phyloP scores from a whole-genome alignment of 2,888 invertebrate species.

The Corbicula japonica region DNA sequence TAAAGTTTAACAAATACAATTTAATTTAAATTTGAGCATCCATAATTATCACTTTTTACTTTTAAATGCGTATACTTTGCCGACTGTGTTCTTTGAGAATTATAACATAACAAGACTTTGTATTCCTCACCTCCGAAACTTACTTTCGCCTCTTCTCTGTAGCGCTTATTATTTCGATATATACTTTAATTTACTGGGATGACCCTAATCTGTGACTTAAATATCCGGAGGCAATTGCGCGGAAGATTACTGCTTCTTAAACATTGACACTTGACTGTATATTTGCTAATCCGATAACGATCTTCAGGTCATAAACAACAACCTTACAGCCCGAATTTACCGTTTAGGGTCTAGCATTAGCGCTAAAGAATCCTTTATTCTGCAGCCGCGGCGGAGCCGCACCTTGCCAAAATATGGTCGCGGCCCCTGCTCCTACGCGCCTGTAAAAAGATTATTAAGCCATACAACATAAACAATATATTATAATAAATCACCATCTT shows the following conservation, averaged over 20 bases:
- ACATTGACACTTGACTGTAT: neutral
- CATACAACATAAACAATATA: no score
- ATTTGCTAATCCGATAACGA: neutral
- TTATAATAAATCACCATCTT: no score
- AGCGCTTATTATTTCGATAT: no score
- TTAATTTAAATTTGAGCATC: no score
- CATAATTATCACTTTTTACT: no score
- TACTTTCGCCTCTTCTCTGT: no score
- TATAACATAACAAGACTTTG: no score
- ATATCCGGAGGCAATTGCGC: neutral
- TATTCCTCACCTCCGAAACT: no score
- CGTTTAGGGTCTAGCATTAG: neutral
- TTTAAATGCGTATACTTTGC: no score
- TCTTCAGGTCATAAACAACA: neutral
- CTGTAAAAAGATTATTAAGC: no score
- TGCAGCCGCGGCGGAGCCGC: neutral
- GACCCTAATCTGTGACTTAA: neutral
- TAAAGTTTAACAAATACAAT: neutral
- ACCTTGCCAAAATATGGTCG: neutral
- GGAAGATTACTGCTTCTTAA: neutral
- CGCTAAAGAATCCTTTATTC: neutral
- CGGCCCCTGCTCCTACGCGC: conserved; percentile 12
- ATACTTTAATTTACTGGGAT: no score
- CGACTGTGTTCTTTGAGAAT: no score
- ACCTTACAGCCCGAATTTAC: neutral